Conservation (phyloP, 2,797 vertebrate genomes). For the Yasuhikotakia modesta region DNA sequence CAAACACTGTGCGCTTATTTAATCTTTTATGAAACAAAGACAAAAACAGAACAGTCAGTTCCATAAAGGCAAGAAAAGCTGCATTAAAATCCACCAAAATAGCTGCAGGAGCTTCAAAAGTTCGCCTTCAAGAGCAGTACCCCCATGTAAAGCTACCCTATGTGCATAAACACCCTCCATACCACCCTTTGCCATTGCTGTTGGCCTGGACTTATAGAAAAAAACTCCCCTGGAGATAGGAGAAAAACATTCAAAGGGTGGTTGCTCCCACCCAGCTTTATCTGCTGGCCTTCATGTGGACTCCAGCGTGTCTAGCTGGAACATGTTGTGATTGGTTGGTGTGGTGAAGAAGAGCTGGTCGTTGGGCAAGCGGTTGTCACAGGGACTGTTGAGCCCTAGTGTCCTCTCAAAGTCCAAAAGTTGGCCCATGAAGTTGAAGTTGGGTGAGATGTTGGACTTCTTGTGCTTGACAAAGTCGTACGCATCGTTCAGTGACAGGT, state of each 20-base stretch:
- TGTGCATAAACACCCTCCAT: constrained; percentile 40
- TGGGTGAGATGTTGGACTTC: constrained; percentile 98
- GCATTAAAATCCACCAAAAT: constrained; percentile 66
- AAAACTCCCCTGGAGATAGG: constrained; percentile 74
- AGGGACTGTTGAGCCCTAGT: constrained; percentile 93
- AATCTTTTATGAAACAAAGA: constrained; percentile 35
- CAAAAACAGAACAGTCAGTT: constrained; percentile 65
- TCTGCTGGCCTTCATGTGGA: constrained; percentile 84
- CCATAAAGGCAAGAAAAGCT: constrained; percentile 64
- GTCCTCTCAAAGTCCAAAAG: constrained; percentile 98
- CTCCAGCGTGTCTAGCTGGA: constrained; percentile 93
- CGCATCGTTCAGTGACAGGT: constrained; percentile 95
- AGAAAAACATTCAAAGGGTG: constrained; percentile 47
- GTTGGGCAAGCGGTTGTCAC: constrained; percentile 85
- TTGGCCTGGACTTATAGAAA: constrained; percentile 71
- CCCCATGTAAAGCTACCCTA: constrained; percentile 66
- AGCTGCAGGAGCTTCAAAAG: constrained; percentile 60
- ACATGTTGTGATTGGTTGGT: constrained; percentile 95
- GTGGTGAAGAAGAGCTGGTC: constrained; percentile 97
- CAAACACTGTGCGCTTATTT: constrained; percentile 69
- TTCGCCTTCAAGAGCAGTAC: constrained; percentile 53
- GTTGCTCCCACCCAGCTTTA: constrained; percentile 19
- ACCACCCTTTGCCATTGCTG: constrained; percentile 54
- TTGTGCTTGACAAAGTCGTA: constrained; percentile 98
- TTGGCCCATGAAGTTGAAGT: constrained; percentile 99